phyloP scores from a whole-genome alignment of 2,113 vertebrate genomes.

The Cathartes aura region DNA sequence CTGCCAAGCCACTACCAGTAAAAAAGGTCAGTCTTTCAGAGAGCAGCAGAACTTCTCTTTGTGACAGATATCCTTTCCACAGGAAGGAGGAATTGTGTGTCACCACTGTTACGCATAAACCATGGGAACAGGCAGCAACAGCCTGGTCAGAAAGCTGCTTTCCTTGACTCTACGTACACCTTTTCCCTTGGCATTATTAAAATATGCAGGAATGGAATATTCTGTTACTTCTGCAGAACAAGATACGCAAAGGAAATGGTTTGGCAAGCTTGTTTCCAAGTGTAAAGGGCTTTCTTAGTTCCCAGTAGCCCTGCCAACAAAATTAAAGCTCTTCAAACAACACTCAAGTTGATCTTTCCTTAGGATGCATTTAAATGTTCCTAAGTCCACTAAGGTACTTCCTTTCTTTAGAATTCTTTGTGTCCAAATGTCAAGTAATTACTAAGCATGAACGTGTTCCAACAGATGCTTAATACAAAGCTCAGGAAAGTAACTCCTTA shows the following conservation, averaged over 20 bases:
- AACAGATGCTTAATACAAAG: neutral
- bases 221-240: constrained; percentile 57
- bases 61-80: neutral
- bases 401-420: constrained; percentile 51
- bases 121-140: constrained; percentile 26
- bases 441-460: neutral
- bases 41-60: neutral
- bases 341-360: constrained; percentile 40
- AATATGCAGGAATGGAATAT: constrained; percentile 60
- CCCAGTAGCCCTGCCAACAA: constrained; percentile 43
- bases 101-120: neutral
- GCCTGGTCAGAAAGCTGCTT: constrained; percentile 14
- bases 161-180: neutral
- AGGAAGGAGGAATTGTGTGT: constrained; percentile 3
- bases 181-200: constrained; percentile 59
- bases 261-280: constrained; percentile 57
- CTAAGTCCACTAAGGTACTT: constrained; percentile 10
- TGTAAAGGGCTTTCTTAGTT: constrained; percentile 44
- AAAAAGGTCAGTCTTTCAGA: neutral
- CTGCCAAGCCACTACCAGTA: neutral
- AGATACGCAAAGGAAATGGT: constrained; percentile 58
- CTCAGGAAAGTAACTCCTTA: neutral
- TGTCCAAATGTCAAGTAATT: constrained; percentile 23
- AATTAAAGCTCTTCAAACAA: constrained; percentile 51
- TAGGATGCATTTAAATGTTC: constrained; percentile 33